A percentile compares a stretch with the other conserved stretches of the same genome.
phyloP scores from a whole-genome alignment of 2,888 invertebrate genomes.

The Kuschelorhynchus macadamiae region DNA sequence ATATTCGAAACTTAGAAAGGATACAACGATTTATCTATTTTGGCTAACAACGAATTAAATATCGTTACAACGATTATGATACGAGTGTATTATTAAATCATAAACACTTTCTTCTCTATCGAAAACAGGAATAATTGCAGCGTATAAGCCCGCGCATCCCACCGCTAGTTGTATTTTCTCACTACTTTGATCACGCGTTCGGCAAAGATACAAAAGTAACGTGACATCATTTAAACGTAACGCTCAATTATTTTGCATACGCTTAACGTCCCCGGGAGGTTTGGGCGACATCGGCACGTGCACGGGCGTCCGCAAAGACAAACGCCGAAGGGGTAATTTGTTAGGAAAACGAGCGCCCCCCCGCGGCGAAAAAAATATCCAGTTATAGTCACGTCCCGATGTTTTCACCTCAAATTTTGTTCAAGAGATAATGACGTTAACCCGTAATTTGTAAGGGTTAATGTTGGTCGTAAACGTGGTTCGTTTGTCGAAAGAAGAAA shows the following conservation, averaged over 20 bases:
- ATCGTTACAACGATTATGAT: too few relatives aligned
- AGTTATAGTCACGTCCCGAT: slow-evolving; percentile 37
- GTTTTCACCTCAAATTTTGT: slow-evolving; percentile 46
- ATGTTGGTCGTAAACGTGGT: not conserved
- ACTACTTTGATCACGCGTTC: slow-evolving; percentile 27
- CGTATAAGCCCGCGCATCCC: too few relatives aligned
- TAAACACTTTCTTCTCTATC: too few relatives aligned
- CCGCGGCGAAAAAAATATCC: slow-evolving; percentile 37
- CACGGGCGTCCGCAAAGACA: slow-evolving; percentile 37
- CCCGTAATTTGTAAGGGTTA: slow-evolving; percentile 4
- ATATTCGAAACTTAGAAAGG: too few relatives aligned
- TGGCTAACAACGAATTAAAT: too few relatives aligned
- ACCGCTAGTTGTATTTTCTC: not conserved
- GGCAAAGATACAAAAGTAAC: slow-evolving; percentile 39
- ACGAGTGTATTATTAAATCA: too few relatives aligned
- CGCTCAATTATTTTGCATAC: slow-evolving; percentile 66
- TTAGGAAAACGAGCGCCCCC: slow-evolving; percentile 29
- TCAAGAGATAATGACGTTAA: slow-evolving; percentile 37
- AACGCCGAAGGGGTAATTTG: slow-evolving; percentile 47
- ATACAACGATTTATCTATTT: too few relatives aligned
- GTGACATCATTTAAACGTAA: slow-evolving; percentile 60
- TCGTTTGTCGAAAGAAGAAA: too few relatives aligned
- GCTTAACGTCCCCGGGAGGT: slow-evolving; percentile 62
- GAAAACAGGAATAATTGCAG: too few relatives aligned
- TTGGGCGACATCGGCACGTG: slow-evolving; percentile 31